phyloP scores from a whole-genome alignment of 2,797 vertebrate genomes.

The Oophaga sylvatica region DNA sequence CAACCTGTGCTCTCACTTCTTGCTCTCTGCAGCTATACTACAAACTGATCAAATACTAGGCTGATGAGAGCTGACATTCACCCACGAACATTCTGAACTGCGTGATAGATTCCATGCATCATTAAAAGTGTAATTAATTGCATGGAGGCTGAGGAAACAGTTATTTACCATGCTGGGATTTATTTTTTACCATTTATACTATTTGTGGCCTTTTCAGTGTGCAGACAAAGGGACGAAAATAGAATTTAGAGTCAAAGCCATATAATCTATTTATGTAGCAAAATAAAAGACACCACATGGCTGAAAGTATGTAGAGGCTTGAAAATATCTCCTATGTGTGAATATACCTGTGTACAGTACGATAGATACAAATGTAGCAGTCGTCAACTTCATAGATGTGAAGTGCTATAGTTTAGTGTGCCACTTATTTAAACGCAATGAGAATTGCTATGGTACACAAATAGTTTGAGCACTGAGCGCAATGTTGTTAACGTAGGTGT shows the following conservation, averaged over 20 bases:
- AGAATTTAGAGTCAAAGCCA: constrained; percentile 6
- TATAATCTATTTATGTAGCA: background rate
- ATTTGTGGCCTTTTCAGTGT: constrained; percentile 76
- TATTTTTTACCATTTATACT: constrained; percentile 65
- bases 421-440: no score
- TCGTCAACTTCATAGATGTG: no score
- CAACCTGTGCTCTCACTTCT: background rate
- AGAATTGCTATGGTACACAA: no score
- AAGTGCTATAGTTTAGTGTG: no score
- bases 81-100: constrained; percentile 17
- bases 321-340: background rate
- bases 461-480: no score
- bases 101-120: constrained; percentile 13
- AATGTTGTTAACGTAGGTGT: no score
- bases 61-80: constrained; percentile 41
- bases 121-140: constrained; percentile 47
- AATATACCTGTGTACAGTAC: background rate
- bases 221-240: constrained; percentile 53
- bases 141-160: background rate
- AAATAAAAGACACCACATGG: background rate
- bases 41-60: constrained; percentile 15
- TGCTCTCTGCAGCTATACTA: background rate
- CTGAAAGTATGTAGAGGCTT: background rate
- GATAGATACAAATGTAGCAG: background rate
- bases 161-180: constrained; percentile 28